phyloP scores from a whole-genome alignment of 2,113 vertebrate species.

The Catharus minimus region DNA sequence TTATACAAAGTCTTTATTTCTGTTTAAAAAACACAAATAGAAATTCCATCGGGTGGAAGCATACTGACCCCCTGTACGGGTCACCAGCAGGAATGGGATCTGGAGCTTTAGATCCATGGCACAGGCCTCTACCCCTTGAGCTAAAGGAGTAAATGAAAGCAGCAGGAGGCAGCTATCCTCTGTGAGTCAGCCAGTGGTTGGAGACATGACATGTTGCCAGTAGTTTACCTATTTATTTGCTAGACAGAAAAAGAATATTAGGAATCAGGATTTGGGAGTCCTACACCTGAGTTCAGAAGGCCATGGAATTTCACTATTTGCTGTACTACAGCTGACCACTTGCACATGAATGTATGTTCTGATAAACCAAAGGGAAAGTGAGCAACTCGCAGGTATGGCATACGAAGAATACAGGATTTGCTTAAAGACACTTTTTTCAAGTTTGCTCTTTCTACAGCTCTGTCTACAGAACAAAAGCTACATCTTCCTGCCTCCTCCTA shows the following conservation, averaged over 20 bases:
- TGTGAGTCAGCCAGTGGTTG: conserved; percentile 70
- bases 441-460: neutral
- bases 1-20: conserved; percentile 56
- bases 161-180: conserved; percentile 72
- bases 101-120: conserved; percentile 68
- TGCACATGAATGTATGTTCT: conserved; percentile 1
- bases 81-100: conserved; percentile 68
- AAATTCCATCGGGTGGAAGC: conserved; percentile 71
- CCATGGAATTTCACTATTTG: conserved; percentile 34
- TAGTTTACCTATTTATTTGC: conserved; percentile 72
- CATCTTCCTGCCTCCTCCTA: neutral
- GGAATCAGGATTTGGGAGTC: conserved; percentile 69
- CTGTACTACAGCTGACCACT: neutral
- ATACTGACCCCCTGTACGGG: conserved; percentile 69
- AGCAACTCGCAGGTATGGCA: neutral
- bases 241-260: conserved; percentile 71
- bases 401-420: neutral
- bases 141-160: conserved; percentile 73
- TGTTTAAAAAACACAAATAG: conserved; percentile 63
- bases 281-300: conserved; percentile 59
- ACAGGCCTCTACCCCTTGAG: conserved; percentile 69
- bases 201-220: conserved; percentile 72
- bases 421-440: neutral
- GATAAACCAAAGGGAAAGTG: neutral
- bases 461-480: neutral